A percentile compares a stretch with the other conserved stretches of the same genome.
phyloP scores from a whole-genome alignment of 2,113 vertebrate species.

The Amblyopsis rosae region DNA sequence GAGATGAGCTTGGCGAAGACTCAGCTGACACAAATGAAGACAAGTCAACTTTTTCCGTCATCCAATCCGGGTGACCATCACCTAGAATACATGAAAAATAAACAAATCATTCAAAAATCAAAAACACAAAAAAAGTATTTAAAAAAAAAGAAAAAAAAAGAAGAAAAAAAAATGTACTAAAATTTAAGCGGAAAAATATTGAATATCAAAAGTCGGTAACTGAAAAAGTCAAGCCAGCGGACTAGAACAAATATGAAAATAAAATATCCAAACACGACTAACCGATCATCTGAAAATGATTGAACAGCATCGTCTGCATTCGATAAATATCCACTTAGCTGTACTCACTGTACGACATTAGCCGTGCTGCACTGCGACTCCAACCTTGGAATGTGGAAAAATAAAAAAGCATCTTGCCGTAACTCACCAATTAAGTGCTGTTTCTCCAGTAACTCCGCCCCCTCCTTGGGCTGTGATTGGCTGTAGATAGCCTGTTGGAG shows the following conservation, averaged over 20 bases:
- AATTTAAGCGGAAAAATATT: conserved; percentile 40
- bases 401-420: conserved; percentile 79
- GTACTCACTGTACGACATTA: conserved; percentile 86
- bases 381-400: conserved; percentile 80
- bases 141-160: conserved; percentile 1
- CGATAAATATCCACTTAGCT: conserved; percentile 78
- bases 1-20: conserved; percentile 78
- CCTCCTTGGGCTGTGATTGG: conserved; percentile 73
- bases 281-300: conserved; percentile 81
- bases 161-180: conserved; percentile 18
- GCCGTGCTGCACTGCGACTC: conserved; percentile 83
- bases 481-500: conserved; percentile 78
- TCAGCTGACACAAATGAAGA: conserved; percentile 84
- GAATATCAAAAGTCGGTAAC: conserved; percentile 35
- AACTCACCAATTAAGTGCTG: conserved; percentile 83
- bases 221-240: conserved; percentile 7
- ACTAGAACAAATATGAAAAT: conserved; percentile 45
- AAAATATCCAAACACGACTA: conserved; percentile 70
- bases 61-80: conserved; percentile 90
- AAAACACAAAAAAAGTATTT: conserved; percentile 11
- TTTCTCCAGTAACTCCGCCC: conserved; percentile 77
- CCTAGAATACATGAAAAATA: conserved; percentile 63
- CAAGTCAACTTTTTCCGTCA: conserved; percentile 90
- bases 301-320: conserved; percentile 77
- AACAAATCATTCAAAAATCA: conserved; percentile 31